Evolutionary conservation across 2,888 invertebrate genomes (phyloP).

Genomic region (Aphodius sticticus): DNA sequence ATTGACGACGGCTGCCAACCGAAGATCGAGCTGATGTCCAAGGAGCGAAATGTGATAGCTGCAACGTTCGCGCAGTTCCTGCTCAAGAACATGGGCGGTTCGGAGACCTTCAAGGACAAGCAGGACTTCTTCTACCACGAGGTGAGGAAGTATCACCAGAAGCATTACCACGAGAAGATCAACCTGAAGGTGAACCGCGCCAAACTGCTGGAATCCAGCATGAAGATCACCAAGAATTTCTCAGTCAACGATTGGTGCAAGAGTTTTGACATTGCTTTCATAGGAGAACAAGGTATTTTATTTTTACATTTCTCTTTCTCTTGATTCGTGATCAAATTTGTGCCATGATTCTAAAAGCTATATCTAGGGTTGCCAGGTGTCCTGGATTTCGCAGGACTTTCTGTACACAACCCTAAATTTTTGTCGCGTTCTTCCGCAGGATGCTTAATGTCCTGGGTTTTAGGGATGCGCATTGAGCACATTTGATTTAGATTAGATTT

Average conservation of each 20-base stretch:
- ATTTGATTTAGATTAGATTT: too few species aligned
- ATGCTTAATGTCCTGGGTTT: too few species aligned
- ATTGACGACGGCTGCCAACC: constrained; percentile 94
- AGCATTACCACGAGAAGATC: constrained; percentile 86
- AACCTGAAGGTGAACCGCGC: constrained; percentile 83
- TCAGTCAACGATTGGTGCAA: constrained; percentile 92
- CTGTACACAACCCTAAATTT: too few species aligned
- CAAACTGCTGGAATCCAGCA: constrained; percentile 81
- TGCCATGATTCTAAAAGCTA: too few species aligned
- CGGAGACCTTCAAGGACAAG: constrained; percentile 90
- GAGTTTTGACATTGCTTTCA: constrained; percentile 91
- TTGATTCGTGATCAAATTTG: background rate
- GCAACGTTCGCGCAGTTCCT: constrained; percentile 93
- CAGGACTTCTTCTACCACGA: constrained; percentile 74
- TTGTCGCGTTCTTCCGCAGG: too few species aligned
- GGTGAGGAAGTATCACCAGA: constrained; percentile 83
- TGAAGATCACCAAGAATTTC: constrained; percentile 88
- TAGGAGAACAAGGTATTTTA: constrained; percentile 88
- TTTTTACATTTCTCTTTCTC: background rate
- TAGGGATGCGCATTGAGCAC: too few species aligned
- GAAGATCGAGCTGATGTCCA: constrained; percentile 80
- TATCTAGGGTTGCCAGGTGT: too few species aligned
- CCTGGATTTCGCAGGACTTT: too few species aligned
- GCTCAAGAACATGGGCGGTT: constrained; percentile 92
- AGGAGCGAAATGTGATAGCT: constrained; percentile 89